Percentiles rank a stretch among this genome's conserved stretches.
phyloP scores from a whole-genome alignment of 2,113 vertebrate genomes.

The Elaphurus davidianus region DNA sequence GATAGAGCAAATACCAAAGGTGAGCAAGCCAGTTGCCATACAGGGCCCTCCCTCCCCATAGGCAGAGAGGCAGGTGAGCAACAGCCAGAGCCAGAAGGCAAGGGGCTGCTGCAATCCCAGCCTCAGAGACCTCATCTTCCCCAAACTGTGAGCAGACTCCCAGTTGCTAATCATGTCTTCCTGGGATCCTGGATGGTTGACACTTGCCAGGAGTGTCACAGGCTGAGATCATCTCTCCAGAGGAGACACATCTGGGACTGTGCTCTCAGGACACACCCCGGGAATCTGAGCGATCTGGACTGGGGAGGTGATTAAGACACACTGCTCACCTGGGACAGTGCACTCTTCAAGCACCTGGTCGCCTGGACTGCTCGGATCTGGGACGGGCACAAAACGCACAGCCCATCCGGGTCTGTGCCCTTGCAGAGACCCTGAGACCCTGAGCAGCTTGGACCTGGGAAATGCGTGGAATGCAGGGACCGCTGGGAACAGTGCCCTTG shows the following conservation, averaged over 20 bases:
- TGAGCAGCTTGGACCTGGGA: not conserved
- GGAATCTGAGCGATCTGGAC: not conserved
- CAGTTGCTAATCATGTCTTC: not conserved
- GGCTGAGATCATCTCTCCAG: not conserved
- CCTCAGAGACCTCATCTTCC: not conserved
- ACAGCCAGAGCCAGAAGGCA: not conserved
- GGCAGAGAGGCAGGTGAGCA: not conserved
- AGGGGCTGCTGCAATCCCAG: not conserved
- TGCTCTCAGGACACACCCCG: not conserved
- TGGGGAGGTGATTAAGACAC: not conserved
- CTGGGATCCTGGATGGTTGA: accelerated
- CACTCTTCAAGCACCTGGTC: not conserved
- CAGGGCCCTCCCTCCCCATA: not conserved
- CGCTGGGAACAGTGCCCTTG: not conserved
- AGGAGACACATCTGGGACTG: not conserved
- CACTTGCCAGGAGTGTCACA: not conserved
- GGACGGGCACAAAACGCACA: not conserved
- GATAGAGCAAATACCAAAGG: not conserved
- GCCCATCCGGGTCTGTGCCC: accelerated
- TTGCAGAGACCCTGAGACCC: not conserved
- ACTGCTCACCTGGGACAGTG: not conserved
- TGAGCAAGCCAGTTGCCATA: not conserved
- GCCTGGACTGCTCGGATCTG: not conserved
- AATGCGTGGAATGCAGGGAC: not conserved
- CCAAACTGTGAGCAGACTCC: not conserved